Percentiles rank a stretch among this genome's conserved stretches.
Evolutionary conservation across 2,888 invertebrate genomes (phyloP).

Genomic region (Drosophila multiciliata): DNA sequence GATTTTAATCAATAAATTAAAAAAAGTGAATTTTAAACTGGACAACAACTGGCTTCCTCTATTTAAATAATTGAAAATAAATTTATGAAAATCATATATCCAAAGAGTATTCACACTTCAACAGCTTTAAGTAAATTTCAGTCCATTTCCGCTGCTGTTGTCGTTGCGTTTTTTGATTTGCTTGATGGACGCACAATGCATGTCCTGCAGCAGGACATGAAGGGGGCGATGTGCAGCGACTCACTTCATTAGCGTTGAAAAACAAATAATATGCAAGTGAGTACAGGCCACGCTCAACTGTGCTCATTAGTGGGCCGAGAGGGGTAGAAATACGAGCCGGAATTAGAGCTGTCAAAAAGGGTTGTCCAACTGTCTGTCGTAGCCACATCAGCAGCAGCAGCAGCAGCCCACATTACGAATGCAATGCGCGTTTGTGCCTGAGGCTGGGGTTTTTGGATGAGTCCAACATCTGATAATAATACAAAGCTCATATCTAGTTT

Average conservation of each 20-base stretch:
- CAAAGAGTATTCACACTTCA: conserved; percentile 40
- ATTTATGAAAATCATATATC: not conserved
- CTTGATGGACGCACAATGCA: conserved; percentile 71
- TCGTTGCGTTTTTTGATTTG: conserved; percentile 52
- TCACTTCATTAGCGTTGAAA: conserved; percentile 61
- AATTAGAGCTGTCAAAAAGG: conserved; percentile 31
- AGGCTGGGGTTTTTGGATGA: conserved; percentile 15
- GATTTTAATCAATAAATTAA: not conserved
- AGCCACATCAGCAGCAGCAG: conserved; percentile 1
- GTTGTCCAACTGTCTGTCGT: conserved; percentile 41
- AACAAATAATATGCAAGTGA: conserved; percentile 61
- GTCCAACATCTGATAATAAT: conserved; percentile 55
- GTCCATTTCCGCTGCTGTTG: not conserved
- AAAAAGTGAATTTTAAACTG: not conserved
- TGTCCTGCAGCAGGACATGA: conserved; percentile 66
- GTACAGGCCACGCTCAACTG: conserved; percentile 50
- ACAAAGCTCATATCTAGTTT: conserved; percentile 77
- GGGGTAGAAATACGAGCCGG: conserved; percentile 3
- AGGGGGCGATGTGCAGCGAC: conserved; percentile 9
- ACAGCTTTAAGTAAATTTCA: not conserved
- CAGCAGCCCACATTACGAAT: conserved; percentile 38
- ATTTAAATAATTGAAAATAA: not conserved
- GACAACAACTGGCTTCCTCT: not conserved
- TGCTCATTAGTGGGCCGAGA: conserved; percentile 63
- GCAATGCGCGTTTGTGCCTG: conserved; percentile 43